Percentiles rank a stretch among this genome's conserved stretches.
Evolutionary conservation across 2,888 invertebrate genomes (phyloP).

Genomic region (Folsomia candida): DNA sequence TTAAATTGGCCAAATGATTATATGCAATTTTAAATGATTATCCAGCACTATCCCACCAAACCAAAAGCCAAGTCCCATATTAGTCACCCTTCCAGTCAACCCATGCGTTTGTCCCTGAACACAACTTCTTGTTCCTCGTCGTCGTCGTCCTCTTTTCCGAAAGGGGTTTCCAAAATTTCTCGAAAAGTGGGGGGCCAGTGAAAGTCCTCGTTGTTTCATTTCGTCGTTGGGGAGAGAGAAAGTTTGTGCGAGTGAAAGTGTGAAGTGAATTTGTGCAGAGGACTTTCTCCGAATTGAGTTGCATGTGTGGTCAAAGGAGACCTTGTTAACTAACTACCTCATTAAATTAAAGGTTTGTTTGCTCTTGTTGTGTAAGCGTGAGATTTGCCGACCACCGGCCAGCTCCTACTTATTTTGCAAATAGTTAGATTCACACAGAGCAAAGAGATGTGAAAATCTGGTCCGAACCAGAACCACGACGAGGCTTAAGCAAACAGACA

Average conservation of each 20-base stretch:
- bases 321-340: too few relatives aligned
- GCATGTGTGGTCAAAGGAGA: too few relatives aligned
- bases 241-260: background rate
- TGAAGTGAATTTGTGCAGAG: background rate
- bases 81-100: slow-evolving; percentile 52
- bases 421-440: too few relatives aligned
- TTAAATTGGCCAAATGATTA: slow-evolving; percentile 52
- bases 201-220: background rate
- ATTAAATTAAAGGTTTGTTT: too few relatives aligned
- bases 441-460: too few relatives aligned
- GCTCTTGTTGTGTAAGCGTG: too few relatives aligned
- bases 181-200: too few relatives aligned
- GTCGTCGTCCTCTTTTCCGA: background rate
- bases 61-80: slow-evolving; percentile 51
- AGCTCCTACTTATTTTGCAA: too few relatives aligned
- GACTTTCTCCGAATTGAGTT: too few relatives aligned
- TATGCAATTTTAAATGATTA: slow-evolving; percentile 52
- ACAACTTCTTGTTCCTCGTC: slow-evolving; percentile 46
- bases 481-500: too few relatives aligned
- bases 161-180: background rate
- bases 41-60: slow-evolving; percentile 47
- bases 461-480: too few relatives aligned
- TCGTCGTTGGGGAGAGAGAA: background rate
- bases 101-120: slow-evolving; percentile 47
- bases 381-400: too few relatives aligned